These are phyloP conservation scores for Todus mexicanus DNA, from an alignment of 2,797 vertebrate species.

Conservation along the genomic window DNA sequence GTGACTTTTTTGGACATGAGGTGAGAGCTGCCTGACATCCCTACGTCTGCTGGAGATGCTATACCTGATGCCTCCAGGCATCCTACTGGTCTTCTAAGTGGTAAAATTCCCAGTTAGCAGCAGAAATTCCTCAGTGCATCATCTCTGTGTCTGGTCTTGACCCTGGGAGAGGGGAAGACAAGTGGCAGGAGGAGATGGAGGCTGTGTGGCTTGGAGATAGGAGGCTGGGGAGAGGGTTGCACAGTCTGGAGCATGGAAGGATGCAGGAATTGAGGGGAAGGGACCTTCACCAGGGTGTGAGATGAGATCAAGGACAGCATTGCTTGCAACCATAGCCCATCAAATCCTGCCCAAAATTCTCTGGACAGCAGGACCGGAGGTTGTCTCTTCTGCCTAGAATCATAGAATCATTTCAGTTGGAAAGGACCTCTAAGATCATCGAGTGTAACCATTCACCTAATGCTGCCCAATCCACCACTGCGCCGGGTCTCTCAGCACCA, in stretches of 20 bases:
- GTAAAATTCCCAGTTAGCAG: not conserved
- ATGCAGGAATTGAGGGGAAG: not conserved
- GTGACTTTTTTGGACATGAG: not conserved
- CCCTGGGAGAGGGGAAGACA: not conserved
- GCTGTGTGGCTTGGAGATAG: accelerated
- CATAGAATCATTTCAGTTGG: not conserved
- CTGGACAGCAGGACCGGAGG: not conserved
- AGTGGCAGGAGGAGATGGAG: not conserved
- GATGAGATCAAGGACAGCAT: not conserved
- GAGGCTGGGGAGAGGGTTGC: not conserved
- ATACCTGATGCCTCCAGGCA: not conserved
- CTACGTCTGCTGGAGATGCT: not conserved
- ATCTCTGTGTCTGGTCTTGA: not conserved
- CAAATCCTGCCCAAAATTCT: not conserved
- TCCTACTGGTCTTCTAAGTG: not conserved
- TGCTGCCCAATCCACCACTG: not conserved
- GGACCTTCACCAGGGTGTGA: not conserved
- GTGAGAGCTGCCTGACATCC: not conserved
- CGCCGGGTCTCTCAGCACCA: not conserved
- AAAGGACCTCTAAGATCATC: not conserved
- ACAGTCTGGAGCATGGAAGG: not conserved
- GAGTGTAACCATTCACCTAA: not conserved
- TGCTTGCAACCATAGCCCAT: not conserved
- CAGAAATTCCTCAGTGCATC: not conserved
- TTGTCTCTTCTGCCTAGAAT: not conserved